Percentiles rank a stretch among this genome's conserved stretches.
Evolutionary conservation across 2,888 invertebrate genomes (phyloP).

Genomic region (Orchesella flavescens): DNA sequence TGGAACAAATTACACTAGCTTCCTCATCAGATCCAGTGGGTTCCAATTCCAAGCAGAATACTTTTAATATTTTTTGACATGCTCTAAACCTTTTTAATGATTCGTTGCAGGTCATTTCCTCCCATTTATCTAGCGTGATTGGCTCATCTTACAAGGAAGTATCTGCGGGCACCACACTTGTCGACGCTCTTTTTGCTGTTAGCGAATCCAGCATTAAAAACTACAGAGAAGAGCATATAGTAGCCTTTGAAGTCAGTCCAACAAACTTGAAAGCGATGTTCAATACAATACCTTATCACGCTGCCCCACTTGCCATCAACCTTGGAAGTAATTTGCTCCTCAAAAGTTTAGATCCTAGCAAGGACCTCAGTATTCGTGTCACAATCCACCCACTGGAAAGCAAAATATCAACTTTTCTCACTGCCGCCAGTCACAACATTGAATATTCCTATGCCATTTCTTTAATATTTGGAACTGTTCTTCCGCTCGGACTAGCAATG

Average conservation of each 20-base stretch:
- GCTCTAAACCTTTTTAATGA: too few species aligned
- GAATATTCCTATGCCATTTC: slow-evolving; percentile 14
- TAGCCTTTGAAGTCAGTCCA: slow-evolving; percentile 65
- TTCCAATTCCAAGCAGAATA: too few species aligned
- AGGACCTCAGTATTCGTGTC: background rate
- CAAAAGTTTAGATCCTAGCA: slow-evolving; percentile 47
- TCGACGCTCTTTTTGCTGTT: too few species aligned
- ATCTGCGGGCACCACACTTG: slow-evolving; percentile 19
- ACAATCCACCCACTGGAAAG: slow-evolving; percentile 66
- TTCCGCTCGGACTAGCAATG: slow-evolving; percentile 72
- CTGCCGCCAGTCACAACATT: slow-evolving; percentile 32
- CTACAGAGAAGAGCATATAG: slow-evolving; percentile 67
- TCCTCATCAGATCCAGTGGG: slow-evolving; percentile 64
- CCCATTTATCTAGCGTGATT: slow-evolving; percentile 67
- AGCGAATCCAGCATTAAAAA: slow-evolving; percentile 59
- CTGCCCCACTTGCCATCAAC: slow-evolving; percentile 65
- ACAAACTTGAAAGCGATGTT: slow-evolving; percentile 64
- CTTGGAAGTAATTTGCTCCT: slow-evolving; percentile 65
- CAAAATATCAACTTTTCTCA: slow-evolving; percentile 29
- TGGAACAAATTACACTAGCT: slow-evolving; percentile 17
- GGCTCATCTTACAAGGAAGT: slow-evolving; percentile 36
- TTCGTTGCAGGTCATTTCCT: slow-evolving; percentile 60
- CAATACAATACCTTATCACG: slow-evolving; percentile 65
- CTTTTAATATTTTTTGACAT: too few species aligned
- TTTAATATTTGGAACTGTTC: slow-evolving; percentile 65